phyloP scores from a whole-genome alignment of 1,140 invertebrate genomes.

The Formica exsecta region DNA sequence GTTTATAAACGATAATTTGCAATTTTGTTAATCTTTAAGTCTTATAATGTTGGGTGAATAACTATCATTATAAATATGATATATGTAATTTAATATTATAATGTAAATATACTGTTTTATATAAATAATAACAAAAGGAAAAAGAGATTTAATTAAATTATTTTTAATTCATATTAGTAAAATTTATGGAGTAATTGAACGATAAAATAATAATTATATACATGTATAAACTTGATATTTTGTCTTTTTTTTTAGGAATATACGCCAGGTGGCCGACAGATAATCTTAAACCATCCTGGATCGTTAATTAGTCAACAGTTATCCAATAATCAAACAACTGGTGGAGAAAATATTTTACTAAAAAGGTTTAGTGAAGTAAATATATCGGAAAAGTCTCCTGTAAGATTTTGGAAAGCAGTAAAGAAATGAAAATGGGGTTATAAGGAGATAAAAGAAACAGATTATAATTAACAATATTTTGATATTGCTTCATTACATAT shows the following conservation, averaged over 20 bases:
- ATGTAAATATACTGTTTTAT: background rate
- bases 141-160: background rate
- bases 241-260: constrained; percentile 89
- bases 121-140: background rate
- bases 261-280: constrained; percentile 94
- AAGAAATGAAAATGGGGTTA: constrained; percentile 8
- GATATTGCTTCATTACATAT: constrained; percentile 12
- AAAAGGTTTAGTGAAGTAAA: constrained; percentile 92
- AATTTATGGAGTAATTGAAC: background rate
- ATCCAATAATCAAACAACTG: constrained; percentile 71
- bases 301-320: constrained; percentile 82
- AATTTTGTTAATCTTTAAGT: background rate
- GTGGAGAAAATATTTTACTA: constrained; percentile 88
- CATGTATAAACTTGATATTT: background rate
- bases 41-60: background rate
- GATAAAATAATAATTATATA: constrained; percentile 12
- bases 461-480: no score
- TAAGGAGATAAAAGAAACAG: background rate
- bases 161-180: background rate
- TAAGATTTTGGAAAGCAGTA: constrained; percentile 74
- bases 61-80: background rate
- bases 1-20: background rate
- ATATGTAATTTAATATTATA: constrained; percentile 8
- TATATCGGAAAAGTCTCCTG: constrained; percentile 88
- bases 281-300: constrained; percentile 92